Evolutionary conservation across 2,113 vertebrate species (phyloP), one percentile per base, ranked within the genome.

Genomic region (Lagopus leucura): DNA sequence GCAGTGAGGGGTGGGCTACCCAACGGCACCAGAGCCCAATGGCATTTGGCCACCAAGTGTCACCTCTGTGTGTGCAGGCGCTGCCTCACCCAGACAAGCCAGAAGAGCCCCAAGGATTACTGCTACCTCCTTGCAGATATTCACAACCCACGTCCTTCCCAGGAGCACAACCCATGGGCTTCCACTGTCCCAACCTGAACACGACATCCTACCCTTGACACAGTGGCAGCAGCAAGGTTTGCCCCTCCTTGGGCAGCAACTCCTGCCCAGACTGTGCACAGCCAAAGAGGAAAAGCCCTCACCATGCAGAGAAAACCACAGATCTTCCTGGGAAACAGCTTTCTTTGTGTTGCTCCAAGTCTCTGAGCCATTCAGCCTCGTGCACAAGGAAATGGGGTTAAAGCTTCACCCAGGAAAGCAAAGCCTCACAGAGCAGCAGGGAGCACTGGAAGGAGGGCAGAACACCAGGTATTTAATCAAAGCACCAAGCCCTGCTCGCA

Each of bases 11-110:
- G 69, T 8, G 34, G 22, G 71, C 28, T 57, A 36, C 42, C 25
- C 45, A 40, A 1, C 0, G 1, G 8, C 19, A 11, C 7, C 0
- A 0, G 25, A 27, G 4, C 50, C 50, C 50, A 14, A 52, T 28
- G 48, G 50, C 50, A 52, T 50, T 50, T 8, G 28, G 70, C 60
- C 80, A 65, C 27, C 27, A 36, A 80, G 63, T 0, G 20, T 43
- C 60, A 55, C 65, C 76, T 63, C 45, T 25, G 13, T 1, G 5
- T 57, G 69, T 36, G n/a, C 0, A 0, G 78, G 52, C 30, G 1
- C 10, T 22, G 24, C 18, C 38, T 72, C 70, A 78, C 47, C 86
- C 55, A 8, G 16, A 58, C 16, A 21, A 36, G 30, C 24, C 80
- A 43, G 42, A 82, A 71, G 47, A 58, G 27, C 47, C 24, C 52